Base-by-base conservation (phyloP, 2,888 invertebrate species). In the Plemyria rubiginata region DNA sequence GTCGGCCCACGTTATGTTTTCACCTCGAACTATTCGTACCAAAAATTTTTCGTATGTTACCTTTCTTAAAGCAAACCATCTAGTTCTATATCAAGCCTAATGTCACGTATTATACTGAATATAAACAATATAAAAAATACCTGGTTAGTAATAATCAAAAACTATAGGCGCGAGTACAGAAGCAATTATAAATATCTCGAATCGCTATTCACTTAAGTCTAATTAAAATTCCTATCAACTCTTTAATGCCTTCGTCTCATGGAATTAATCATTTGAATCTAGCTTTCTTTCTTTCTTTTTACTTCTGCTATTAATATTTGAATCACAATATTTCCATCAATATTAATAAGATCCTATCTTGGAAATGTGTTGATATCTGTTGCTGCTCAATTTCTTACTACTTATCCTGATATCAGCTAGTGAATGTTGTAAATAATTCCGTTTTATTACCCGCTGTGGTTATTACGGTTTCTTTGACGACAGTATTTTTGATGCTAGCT, bases 141-240 rank as follows among this genome's bases (percentile, higher is more conserved):
- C n/a, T n/a, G n/a, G n/a, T n/a, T n/a, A n/a, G n/a, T n/a, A n/a
- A n/a, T n/a, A n/a, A n/a, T n/a, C n/a, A n/a, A n/a, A n/a, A n/a
- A n/a, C n/a, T n/a, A n/a, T n/a, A n/a, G n/a, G 32, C 8, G 32
- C 5, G 32, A 32, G 6, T 32, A 32, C 32, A 32, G 4, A 22
- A 22, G 22, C 22, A 22, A 8, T 32, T 32, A 32, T 32, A 32
- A 32, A 32, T 32, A 38, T 49, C n/a, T 49, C 7, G n/a, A 32
- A 28, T 48, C 48, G 28, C 28, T 28, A 28, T 48, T 48, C 48
- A n/a, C 28, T 28, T 28, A 9, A 43, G 13, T 29, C 4, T 15
- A 16, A 81, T 84, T 81, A 81, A 78, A 78, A 85, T 81, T 85
- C 73, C 74, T 73, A 70, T 77, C 75, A 75, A 73, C 76, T 74